Evolutionary conservation across 2,888 invertebrate species (phyloP).

Genomic region (Euzophera pinguis): DNA sequence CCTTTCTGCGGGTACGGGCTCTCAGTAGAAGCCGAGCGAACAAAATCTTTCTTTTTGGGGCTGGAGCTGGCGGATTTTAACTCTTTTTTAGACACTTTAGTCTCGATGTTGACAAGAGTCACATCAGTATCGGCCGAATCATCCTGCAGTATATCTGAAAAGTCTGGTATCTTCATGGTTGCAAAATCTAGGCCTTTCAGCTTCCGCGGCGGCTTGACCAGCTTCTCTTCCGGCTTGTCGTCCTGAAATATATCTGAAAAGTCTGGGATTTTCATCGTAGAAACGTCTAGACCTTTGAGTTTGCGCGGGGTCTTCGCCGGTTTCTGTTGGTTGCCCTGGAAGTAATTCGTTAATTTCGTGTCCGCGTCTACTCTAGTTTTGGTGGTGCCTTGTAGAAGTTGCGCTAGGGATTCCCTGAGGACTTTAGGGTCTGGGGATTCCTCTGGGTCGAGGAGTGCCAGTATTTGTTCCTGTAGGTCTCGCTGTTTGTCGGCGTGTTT

Average conservation of each 20-base stretch:
- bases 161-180: conserved; percentile 37
- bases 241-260: conserved; percentile 47
- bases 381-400: conserved; percentile 49
- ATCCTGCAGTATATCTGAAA: conserved; percentile 45
- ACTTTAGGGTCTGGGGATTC: conserved; percentile 55
- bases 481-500: conserved; percentile 46
- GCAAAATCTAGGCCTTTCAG: conserved; percentile 55
- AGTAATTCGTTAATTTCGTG: conserved; percentile 41
- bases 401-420: conserved; percentile 49
- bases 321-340: conserved; percentile 32
- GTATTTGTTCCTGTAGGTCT: conserved; percentile 60
- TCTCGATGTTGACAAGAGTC: conserved; percentile 37
- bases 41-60: conserved; percentile 25
- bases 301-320: conserved; percentile 45
- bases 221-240: conserved; percentile 36
- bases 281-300: conserved; percentile 55
- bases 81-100: conserved; percentile 21
- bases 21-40: conserved; percentile 32
- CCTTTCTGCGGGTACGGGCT: conserved; percentile 31
- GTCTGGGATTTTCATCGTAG: conserved; percentile 37
- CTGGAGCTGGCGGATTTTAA: conserved; percentile 29
- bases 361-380: conserved; percentile 29
- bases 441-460: conserved; percentile 57
- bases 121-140: conserved; percentile 54
- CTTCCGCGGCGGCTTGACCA: conserved; percentile 43